Evolutionary conservation across 2,113 vertebrate species (phyloP).

Genomic region (Alosa alosa): DNA sequence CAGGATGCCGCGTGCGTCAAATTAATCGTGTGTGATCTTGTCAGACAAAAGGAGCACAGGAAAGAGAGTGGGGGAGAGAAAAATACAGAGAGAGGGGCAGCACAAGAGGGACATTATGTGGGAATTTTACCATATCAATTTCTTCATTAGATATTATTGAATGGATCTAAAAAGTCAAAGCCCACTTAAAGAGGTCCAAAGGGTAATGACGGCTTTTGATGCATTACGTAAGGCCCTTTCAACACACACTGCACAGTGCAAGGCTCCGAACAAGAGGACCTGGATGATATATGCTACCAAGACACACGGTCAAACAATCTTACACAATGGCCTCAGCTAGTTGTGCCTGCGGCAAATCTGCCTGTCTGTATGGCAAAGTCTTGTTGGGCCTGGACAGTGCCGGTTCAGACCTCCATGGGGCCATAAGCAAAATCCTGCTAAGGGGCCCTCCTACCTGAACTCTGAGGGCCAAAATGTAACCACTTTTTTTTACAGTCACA

Average conservation of each 20-base stretch:
- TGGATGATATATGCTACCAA: neutral
- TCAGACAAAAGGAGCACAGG: neutral
- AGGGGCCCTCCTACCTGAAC: too few species aligned
- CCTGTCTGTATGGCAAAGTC: neutral
- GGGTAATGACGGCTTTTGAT: slow-evolving; percentile 34
- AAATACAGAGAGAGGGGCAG: neutral
- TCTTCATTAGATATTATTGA: slow-evolving; percentile 36
- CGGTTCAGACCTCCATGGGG: too few species aligned
- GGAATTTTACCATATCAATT: slow-evolving; percentile 24
- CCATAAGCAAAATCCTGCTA: too few species aligned
- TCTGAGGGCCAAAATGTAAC: too few species aligned
- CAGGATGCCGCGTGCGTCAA: slow-evolving; percentile 7
- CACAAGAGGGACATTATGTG: neutral
- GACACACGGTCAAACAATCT: neutral
- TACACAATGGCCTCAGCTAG: neutral
- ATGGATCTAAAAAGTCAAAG: slow-evolving; percentile 34
- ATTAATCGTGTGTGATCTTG: slow-evolving; percentile 34
- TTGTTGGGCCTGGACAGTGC: neutral
- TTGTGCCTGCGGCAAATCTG: neutral
- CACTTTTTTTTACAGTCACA: too few species aligned
- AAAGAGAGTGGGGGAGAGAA: neutral
- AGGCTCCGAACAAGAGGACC: neutral
- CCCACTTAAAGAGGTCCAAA: neutral
- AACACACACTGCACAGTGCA: neutral
- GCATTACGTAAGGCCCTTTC: slow-evolving; percentile 21